A percentile compares a stretch with the other conserved stretches of the same genome.
These are phyloP conservation scores for Simalia tracyae DNA, from an alignment of 2,797 vertebrate genomes.

Conservation along the genomic window DNA sequence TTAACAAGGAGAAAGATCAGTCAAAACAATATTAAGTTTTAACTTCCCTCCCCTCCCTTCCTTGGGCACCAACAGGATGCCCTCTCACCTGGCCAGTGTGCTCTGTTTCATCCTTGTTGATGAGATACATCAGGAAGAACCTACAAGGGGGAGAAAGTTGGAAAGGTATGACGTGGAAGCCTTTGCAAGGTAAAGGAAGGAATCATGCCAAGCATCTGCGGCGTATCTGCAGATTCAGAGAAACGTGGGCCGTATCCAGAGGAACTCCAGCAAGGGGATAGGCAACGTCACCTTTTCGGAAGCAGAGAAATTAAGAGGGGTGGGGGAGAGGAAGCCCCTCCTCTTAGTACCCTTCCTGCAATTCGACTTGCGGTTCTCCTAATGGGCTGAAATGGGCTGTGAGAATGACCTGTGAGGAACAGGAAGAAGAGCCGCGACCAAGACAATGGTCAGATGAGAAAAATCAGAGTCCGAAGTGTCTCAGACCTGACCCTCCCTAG, in stretches of 20 bases:
- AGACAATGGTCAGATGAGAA: neutral
- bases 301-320: neutral
- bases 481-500: neutral
- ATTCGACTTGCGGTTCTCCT: neutral
- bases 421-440: neutral
- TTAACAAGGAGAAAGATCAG: neutral
- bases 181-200: neutral
- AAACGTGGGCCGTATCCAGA: neutral
- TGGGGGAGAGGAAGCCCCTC: neutral
- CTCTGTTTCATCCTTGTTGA: constrained; percentile 94
- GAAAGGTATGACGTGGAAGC: neutral
- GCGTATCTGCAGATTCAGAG: neutral
- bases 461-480: neutral
- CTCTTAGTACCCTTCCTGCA: neutral
- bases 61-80: too few species aligned
- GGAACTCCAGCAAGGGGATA: neutral
- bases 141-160: constrained; percentile 60
- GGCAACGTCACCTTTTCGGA: neutral
- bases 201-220: neutral
- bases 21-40: neutral
- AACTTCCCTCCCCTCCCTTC: neutral
- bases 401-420: neutral
- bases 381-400: neutral
- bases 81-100: constrained; percentile 90
- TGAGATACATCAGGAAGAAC: constrained; percentile 97